Evolutionary conservation across 2,888 invertebrate species (phyloP).

Genomic region (Mythimna lalbum): DNA sequence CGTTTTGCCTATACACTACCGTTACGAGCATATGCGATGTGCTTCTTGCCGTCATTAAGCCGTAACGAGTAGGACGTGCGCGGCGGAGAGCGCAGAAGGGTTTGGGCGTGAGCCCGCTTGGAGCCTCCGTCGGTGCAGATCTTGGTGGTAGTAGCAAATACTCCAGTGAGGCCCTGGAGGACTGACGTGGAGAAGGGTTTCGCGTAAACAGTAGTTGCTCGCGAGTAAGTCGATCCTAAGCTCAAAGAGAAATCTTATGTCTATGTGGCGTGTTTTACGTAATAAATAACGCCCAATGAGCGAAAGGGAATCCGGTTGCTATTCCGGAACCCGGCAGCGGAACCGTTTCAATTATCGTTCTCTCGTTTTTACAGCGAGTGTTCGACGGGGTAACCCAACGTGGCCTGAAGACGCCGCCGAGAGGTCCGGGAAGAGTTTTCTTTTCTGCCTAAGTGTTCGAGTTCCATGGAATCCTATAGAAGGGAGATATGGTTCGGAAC

Average conservation of each 20-base stretch:
- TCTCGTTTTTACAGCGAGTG: constrained; percentile 70
- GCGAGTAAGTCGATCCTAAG: constrained; percentile 91
- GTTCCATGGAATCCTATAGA: constrained; percentile 86
- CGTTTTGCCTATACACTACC: constrained; percentile 81
- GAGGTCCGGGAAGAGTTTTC: constrained; percentile 89
- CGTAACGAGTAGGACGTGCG: constrained; percentile 91
- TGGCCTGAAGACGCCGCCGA: constrained; percentile 86
- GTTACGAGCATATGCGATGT: constrained; percentile 75
- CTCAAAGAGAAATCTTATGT: constrained; percentile 86
- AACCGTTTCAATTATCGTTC: constrained; percentile 85
- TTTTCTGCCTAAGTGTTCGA: constrained; percentile 80
- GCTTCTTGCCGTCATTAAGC: constrained; percentile 78
- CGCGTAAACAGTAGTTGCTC: constrained; percentile 89
- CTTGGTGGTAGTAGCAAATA: constrained; percentile 94
- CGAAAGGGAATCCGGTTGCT: constrained; percentile 90
- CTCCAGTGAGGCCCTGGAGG: constrained; percentile 91
- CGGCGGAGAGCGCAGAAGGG: constrained; percentile 90
- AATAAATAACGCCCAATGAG: constrained; percentile 81
- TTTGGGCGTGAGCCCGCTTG: constrained; percentile 87
- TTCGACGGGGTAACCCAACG: constrained; percentile 81
- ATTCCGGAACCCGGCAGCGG: constrained; percentile 91
- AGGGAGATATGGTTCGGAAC: constrained; percentile 88
- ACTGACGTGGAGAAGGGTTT: constrained; percentile 91
- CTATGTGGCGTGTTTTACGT: constrained; percentile 75
- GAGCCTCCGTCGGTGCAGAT: constrained; percentile 90